Percentiles rank a stretch among this genome's conserved stretches.
phyloP scores from a whole-genome alignment of 2,797 vertebrate species.

The Perodicticus potto region DNA sequence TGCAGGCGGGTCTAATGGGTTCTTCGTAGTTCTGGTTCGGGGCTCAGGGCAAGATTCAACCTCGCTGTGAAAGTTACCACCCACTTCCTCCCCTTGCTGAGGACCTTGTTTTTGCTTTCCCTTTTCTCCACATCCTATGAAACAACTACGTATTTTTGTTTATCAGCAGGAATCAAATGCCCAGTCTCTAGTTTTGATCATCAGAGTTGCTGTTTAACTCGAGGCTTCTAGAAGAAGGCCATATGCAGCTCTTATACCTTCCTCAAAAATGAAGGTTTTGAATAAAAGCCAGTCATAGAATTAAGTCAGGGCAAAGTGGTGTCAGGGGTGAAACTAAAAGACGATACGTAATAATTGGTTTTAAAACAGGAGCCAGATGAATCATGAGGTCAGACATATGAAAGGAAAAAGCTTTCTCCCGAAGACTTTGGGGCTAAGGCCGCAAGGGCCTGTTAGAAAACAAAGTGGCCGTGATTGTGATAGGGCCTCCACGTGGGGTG shows the following conservation, averaged over 20 bases:
- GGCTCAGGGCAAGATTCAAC: neutral
- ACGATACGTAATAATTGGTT: conserved; percentile 88
- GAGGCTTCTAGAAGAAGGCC: conserved; percentile 79
- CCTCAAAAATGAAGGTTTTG: conserved; percentile 87
- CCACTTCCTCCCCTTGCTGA: neutral
- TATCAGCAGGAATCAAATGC: neutral
- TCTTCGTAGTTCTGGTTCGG: neutral
- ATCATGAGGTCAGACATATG: conserved; percentile 83
- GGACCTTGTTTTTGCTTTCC: neutral
- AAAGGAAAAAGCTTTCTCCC: conserved; percentile 74
- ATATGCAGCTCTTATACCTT: conserved; percentile 80
- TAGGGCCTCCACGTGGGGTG: neutral
- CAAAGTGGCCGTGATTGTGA: neutral
- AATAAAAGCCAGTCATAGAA: conserved; percentile 87
- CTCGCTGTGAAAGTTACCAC: neutral
- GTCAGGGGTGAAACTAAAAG: conserved; percentile 88
- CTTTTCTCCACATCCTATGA: neutral
- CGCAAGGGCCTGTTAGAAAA: conserved; percentile 36
- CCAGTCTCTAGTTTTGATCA: conserved; percentile 58
- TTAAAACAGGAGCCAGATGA: conserved; percentile 86
- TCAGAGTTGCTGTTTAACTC: conserved; percentile 67
- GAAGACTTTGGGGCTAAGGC: conserved; percentile 57
- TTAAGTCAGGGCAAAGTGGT: conserved; percentile 87
- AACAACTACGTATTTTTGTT: neutral
- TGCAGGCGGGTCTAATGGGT: neutral